phyloP scores from a whole-genome alignment of 2,888 invertebrate genomes.

The Hemithea aestivaria region DNA sequence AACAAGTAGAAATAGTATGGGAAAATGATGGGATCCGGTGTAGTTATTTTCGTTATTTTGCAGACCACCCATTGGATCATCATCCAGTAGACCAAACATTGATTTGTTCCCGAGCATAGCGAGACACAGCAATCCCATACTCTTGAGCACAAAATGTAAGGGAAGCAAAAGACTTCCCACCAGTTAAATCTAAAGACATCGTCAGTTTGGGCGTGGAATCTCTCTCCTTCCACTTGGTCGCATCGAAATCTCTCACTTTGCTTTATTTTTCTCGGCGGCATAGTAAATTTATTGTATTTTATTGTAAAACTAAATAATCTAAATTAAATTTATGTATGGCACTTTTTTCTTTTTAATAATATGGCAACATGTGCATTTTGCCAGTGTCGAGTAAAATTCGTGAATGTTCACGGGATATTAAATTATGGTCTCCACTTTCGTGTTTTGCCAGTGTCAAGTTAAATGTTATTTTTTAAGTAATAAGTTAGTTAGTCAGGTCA shows the following conservation, averaged over 20 bases:
- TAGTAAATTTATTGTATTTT: constrained; percentile 13
- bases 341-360: too few species aligned
- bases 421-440: too few species aligned
- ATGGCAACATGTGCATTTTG: too few species aligned
- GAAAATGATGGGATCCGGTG: constrained; percentile 58
- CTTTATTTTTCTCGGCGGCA: constrained; percentile 39
- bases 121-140: constrained; percentile 54
- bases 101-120: constrained; percentile 57
- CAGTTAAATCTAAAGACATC: constrained; percentile 53
- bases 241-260: constrained; percentile 33
- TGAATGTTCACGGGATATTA: too few species aligned
- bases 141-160: constrained; percentile 53
- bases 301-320: not conserved
- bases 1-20: constrained; percentile 67
- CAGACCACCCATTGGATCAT: constrained; percentile 62
- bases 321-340: too few species aligned
- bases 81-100: constrained; percentile 62
- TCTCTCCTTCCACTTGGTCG: constrained; percentile 43
- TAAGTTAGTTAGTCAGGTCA: too few species aligned
- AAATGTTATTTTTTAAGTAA: too few species aligned
- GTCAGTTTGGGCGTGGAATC: constrained; percentile 47
- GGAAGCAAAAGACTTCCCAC: constrained; percentile 67
- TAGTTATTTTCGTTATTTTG: constrained; percentile 53
- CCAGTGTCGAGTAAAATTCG: too few species aligned
- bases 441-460: too few species aligned